Percentiles rank a stretch among this genome's conserved stretches.
These are phyloP conservation scores for Cephus sareptanus DNA, from an alignment of 2,888 invertebrate species.

Conservation along the genomic window DNA sequence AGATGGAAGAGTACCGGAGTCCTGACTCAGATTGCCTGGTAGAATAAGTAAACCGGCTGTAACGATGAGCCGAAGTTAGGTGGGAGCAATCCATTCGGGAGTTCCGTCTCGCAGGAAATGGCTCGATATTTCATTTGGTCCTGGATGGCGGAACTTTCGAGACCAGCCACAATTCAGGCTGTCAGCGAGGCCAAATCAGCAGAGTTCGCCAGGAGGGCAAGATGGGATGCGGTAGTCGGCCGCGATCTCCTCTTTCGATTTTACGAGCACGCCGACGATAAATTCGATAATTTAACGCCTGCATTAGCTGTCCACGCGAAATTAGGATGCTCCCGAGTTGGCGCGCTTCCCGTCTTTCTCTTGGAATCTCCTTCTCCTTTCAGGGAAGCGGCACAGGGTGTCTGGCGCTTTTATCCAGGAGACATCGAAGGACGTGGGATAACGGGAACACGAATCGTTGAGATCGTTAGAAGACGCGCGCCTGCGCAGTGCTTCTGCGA, in stretches of 20 bases:
- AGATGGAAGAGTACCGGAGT: no score
- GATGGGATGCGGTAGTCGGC: neutral
- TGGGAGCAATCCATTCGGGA: no score
- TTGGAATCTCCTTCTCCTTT: no score
- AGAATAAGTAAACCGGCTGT: no score
- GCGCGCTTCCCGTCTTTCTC: no score
- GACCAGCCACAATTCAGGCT: constrained; percentile 28
- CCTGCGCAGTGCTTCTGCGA: neutral
- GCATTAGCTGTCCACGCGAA: constrained; percentile 35
- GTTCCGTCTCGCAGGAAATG: neutral
- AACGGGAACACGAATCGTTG: neutral
- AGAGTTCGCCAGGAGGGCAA: neutral
- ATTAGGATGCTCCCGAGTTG: no score
- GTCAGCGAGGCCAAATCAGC: constrained; percentile 3
- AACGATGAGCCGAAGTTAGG: constrained; percentile 7
- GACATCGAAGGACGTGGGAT: neutral
- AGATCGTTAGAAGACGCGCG: neutral
- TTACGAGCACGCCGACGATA: constrained; percentile 51
- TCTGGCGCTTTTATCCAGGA: no score
- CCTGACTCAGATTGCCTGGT: no score
- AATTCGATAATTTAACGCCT: constrained; percentile 52
- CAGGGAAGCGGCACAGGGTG: no score
- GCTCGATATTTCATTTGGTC: constrained; percentile 2
- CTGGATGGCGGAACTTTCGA: constrained; percentile 23
- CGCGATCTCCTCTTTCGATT: constrained; percentile 29